Base-by-base conservation (phyloP, 2,797 vertebrate species). In the Amblyopsis hoosieri region DNA sequence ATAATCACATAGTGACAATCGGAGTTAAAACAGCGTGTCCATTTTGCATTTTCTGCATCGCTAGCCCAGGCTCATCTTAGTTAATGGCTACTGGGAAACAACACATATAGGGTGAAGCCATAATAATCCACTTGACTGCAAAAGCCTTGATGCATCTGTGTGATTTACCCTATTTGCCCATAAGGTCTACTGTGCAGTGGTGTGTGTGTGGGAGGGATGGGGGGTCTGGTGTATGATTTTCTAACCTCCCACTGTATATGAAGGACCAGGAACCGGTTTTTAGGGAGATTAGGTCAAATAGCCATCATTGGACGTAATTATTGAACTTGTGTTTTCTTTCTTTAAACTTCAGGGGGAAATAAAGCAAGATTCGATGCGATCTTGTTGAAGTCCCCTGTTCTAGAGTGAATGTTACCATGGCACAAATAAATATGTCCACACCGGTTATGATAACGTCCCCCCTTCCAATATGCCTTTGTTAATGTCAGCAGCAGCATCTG, bases 231-330 rank as follows among this genome's bases (percentile, higher is more conserved):
- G 67, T 55, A 60, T 15, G 14, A 55, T 31, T 11, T 15, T 58
- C 48, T 15, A 12, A 65, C 17, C 57, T 66, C 37, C n/a, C 51
- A 33, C 17, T 31, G 62, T 4, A 61, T 69, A 56, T 66, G 62
- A 15, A 8, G 15, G 29, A 65, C 77, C 45, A 12, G 55, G 54
- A 13, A 23, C 33, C 45, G 57, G 29, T 47, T 76, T 59, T 50
- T 33, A 10, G 57, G 55, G 57, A 58, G 63, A 64, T 60, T 50
- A 67, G 4, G 46, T 64, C 60, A 67, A 71, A 80, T 67, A 50
- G 48, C 46, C 64, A 52, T 71, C 67, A 75, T 67, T 37, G 69
- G 12, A 69, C 1, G 2, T 5, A 54, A 54, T 8, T 49, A 42
- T 45, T 49, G 23, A n/a, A 0, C 0, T 4, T 46, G 46, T 31